Evolutionary conservation across 1,140 invertebrate genomes (phyloP), one percentile per base, ranked within the genome.

Genomic region (Triops longicaudatus): DNA sequence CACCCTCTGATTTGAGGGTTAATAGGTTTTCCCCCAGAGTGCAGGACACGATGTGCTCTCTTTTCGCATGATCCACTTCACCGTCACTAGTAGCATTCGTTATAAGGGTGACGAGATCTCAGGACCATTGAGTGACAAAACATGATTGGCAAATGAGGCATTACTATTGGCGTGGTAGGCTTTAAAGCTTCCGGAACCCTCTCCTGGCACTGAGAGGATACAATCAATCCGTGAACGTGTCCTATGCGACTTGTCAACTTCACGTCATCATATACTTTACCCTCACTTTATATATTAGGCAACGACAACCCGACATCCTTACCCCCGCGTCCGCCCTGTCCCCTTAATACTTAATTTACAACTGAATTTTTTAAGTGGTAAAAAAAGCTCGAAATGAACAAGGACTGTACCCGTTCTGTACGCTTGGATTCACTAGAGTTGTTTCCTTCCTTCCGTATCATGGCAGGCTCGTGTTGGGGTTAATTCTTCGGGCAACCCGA

Each of bases 351-450:
- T 63, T 63, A 63, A 63, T 63, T 63, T 63, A 63, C 22, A 63
- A 63, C 50, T 22, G 50, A 63, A 63, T 63, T 22, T 63, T 63
- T 63, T 17, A 63, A 22, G 14, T 17, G 17, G 50, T 6, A 17
- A 5, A 63, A 17, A 63, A 63, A 63, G 50, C 50, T 12, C 50
- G 50, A 14, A 22, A 63, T 63, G 50, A 63, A 63, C 50, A 63
- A 63, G 50, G 50, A 63, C 50, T 14, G 50, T 63, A 63, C 10
- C 10, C 6, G 2, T 37, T 7, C 17, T 9, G 10, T 14, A 63
- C 50, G 50, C 50, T 63, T 63, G 50, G 50, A 63, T 63, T 63
- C 50, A 63, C 50, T 63, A 63, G 50, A 63, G 50, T 63, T 63
- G 22, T 22, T 63, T 63, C 50, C 50, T 63, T 63, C 50, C 50